Base-by-base conservation (phyloP, 1,140 invertebrate species). In the Thaumetopoea pityocampa region DNA sequence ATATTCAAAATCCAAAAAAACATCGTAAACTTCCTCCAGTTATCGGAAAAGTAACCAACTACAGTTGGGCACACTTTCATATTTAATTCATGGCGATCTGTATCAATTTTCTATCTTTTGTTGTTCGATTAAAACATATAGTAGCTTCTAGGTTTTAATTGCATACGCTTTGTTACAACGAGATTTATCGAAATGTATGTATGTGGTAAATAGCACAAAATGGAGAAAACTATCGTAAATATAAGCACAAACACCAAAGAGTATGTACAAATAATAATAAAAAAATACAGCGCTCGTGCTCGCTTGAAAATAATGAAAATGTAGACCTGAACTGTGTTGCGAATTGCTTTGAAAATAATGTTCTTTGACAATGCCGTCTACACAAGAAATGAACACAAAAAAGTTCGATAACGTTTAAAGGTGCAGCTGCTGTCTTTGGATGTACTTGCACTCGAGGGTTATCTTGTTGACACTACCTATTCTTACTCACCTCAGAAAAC, bases 1-100 rank as follows among this genome's bases (percentile, higher is more conserved):
- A n/a, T n/a, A n/a, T n/a, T n/a, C n/a, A n/a, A n/a, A n/a, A n/a
- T n/a, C n/a, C n/a, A n/a, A n/a, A 50, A 56, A 52, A 47, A 22
- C 53, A 42, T 40, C 62, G 48, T 65, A 67, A 70, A 63, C 48
- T 58, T 52, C 52, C 34, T 23, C n/a, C 32, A 40, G 11, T 18
- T 35, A 41, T 37, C 19, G 29, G 30, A 57, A 64, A 32, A 43
- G 58, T 59, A 67, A 65, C 42, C 53, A 58, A 61, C 56, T 54
- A 50, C 52, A 58, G 64, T 65, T 71, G 67, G 67, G 67, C 64
- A 61, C 51, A 66, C 61, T 66, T 67, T 71, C 61, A 66, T 67
- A 67, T 50, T 65, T 38, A 12, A 37, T 17, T 37, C 50, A 41
- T 53, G 38, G 26, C 42, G 38, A 40, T 23, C 37, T 22, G 24